Percentiles rank a stretch among this genome's conserved stretches.
Conservation (phyloP, 1,140 invertebrate species). For the Temnothorax curvispinosus region DNA sequence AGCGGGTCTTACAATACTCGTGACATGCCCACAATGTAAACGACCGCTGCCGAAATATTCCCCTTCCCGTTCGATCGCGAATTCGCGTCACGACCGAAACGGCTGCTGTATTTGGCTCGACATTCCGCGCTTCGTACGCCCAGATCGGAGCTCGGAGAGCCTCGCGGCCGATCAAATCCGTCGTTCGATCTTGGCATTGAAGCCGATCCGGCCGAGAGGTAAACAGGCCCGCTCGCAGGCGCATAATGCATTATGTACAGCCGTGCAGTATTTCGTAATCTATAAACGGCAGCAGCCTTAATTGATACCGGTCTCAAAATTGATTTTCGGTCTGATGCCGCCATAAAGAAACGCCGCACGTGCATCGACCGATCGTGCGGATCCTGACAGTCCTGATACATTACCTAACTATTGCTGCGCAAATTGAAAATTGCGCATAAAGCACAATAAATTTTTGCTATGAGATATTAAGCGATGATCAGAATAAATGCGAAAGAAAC, state of each 20-base stretch:
- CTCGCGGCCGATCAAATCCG: background rate
- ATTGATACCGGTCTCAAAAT: constrained; percentile 16
- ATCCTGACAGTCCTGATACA: constrained; percentile 15
- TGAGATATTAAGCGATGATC: background rate
- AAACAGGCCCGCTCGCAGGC: constrained; percentile 5
- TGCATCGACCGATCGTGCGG: background rate
- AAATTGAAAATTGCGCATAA: background rate
- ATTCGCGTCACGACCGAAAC: constrained; percentile 64
- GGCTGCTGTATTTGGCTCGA: constrained; percentile 73
- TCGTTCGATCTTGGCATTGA: constrained; percentile 70
- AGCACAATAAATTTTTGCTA: background rate
- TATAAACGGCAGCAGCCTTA: constrained; percentile 62
- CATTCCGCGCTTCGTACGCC: constrained; percentile 54
- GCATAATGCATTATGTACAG: constrained; percentile 61
- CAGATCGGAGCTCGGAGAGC: background rate
- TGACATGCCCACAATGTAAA: constrained; percentile 49
- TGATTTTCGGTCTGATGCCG: constrained; percentile 29
- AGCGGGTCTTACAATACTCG: constrained; percentile 25
- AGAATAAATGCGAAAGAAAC: background rate
- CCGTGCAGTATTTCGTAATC: constrained; percentile 39
- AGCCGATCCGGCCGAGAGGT: constrained; percentile 24
- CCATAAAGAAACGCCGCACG: constrained; percentile 38
- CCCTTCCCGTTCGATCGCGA: background rate
- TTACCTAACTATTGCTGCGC: background rate
- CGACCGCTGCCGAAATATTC: constrained; percentile 61